Evolutionary conservation across 2,797 vertebrate species (phyloP), one percentile per base, ranked within the genome.

Genomic region (Rhynchotus rufescens): DNA sequence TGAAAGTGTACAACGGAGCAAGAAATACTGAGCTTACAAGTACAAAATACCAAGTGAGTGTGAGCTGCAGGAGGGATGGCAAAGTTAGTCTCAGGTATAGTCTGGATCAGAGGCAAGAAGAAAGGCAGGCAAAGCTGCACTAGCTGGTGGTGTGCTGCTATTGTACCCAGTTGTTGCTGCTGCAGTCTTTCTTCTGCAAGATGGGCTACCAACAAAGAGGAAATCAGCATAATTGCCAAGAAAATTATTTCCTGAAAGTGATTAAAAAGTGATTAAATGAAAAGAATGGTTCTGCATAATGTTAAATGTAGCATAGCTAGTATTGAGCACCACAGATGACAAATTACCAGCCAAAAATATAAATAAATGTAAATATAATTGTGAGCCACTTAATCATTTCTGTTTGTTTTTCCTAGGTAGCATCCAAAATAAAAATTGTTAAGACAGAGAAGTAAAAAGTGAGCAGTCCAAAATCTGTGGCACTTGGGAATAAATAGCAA

Each of bases 351-450:
- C 51, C 67, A 92, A 86, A 40, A 85, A 30, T 60, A 86, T 65
- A 76, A 87, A 89, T 51, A 66, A 85, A 64, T 45, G 19, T 15
- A 77, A 78, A 66, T 65, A 28, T 88, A 78, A 89, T 75, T 82
- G n/a, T 5, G 4, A 82, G 8, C n/a, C 34, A 59, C 38, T 85
- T 92, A 66, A 49, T 65, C 8, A 61, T 80, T 83, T 82, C 51
- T 71, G 20, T 89, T 90, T 92, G 9, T 68, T 78, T 94, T 95
- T 76, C n/a, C 66, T 93, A 85, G 71, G 84, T 57, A 78, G 20
- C 47, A 64, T 78, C 40, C 45, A 79, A 80, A 93, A 80, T 75
- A 62, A 76, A 88, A 76, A 45, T 21, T 52, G 34, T 52, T 45
- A n/a, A 40, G 30, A 76, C 15, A 19, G 60, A 75, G 81, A 83